A percentile compares a stretch with the other conserved stretches of the same genome.
Evolutionary conservation across 2,113 vertebrate species (phyloP).

Genomic region (Struthio camelus): DNA sequence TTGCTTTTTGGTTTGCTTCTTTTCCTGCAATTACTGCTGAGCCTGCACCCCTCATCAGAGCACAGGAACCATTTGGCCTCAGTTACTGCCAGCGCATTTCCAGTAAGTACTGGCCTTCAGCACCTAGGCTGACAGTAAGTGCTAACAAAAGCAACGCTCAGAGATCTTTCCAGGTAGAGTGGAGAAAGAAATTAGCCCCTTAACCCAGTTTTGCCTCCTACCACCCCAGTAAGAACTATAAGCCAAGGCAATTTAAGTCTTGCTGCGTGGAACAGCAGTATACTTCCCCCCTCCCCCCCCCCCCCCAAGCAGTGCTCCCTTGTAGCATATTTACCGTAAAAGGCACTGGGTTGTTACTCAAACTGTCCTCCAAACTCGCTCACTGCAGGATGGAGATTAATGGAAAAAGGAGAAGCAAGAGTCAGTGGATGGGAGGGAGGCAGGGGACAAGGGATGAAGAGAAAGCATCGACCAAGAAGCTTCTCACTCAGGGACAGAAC

Average conservation of each 20-base stretch:
- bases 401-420: neutral
- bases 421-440: neutral
- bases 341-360: neutral
- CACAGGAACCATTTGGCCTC: neutral
- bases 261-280: neutral
- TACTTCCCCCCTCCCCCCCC: neutral
- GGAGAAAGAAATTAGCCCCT: neutral
- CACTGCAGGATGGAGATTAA: neutral
- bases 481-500: neutral
- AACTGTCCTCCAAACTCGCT: neutral
- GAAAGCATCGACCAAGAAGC: neutral
- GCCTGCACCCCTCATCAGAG: neutral
- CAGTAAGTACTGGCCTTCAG: neutral
- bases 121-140: neutral
- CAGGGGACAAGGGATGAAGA: neutral
- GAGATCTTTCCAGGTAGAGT: neutral
- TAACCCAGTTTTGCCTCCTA: neutral
- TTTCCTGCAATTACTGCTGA: slow-evolving; percentile 10
- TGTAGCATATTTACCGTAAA: slow-evolving; percentile 39
- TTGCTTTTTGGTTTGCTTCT: neutral
- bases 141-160: neutral
- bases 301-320: neutral
- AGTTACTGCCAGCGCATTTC: neutral
- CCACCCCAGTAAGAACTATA: accelerated
- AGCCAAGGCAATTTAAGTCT: neutral